These are phyloP conservation scores for Tachypleus tridentatus DNA, from an alignment of 1,140 invertebrate genomes.

Conservation along the genomic window DNA sequence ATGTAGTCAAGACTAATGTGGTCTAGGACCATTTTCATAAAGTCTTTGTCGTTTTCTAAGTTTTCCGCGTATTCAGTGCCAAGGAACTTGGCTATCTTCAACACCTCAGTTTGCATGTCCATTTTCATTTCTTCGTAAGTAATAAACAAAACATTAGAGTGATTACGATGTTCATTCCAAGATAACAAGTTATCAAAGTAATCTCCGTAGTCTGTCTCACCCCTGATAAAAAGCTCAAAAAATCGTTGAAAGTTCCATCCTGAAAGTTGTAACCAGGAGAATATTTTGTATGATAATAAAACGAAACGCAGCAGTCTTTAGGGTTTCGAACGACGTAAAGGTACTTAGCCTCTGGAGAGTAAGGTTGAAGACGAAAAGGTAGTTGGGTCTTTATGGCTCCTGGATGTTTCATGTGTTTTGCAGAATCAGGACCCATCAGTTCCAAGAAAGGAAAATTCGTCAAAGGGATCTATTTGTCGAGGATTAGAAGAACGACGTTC, in stretches of 20 bases:
- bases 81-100: conserved; percentile 18
- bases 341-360: conserved; percentile 35
- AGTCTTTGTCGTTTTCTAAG: conserved; percentile 15
- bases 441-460: conserved; percentile 6
- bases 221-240: conserved; percentile 30
- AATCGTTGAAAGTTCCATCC: conserved; percentile 28
- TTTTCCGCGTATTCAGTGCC: conserved; percentile 12
- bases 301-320: conserved; percentile 72
- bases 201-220: conserved; percentile 31
- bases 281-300: conserved; percentile 56
- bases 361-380: conserved; percentile 53
- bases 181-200: conserved; percentile 32
- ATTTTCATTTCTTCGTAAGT: conserved; percentile 25
- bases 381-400: conserved; percentile 52
- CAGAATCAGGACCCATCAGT: conserved; percentile 3
- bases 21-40: conserved; percentile 9
- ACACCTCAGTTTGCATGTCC: conserved; percentile 3
- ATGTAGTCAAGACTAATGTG: conserved; percentile 17
- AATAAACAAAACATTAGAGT: conserved; percentile 31
- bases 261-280: conserved; percentile 4
- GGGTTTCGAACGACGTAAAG: conserved; percentile 70
- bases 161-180: conserved; percentile 28
- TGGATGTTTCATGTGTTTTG: neutral
- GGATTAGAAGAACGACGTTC: conserved; percentile 15
- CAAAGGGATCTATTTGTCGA: conserved; percentile 4